These are phyloP conservation scores for Cremastinae sp. DNA, from an alignment of 2,888 invertebrate species.

Conservation along the genomic window DNA sequence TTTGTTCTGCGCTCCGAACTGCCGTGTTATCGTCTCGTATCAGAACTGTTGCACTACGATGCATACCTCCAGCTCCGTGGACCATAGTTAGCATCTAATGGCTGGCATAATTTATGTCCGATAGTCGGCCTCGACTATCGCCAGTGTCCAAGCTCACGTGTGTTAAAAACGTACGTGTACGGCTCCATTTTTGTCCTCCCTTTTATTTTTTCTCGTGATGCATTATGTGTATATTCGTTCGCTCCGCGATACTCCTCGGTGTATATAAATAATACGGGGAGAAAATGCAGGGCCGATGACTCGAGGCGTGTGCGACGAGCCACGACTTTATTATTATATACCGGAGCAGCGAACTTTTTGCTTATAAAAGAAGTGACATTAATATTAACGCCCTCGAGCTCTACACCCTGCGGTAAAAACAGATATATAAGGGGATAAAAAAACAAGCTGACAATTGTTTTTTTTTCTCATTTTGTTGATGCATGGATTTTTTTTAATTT, in stretches of 20 bases:
- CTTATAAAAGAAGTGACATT: constrained; percentile 69
- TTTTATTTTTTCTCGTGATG: constrained; percentile 23
- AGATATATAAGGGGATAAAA: constrained; percentile 13
- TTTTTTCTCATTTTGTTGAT: not conserved
- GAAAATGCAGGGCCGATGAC: constrained; percentile 45
- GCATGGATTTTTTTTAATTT: not conserved
- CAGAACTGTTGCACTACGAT: constrained; percentile 68
- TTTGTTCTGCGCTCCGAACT: too few relatives aligned
- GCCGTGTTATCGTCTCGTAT: constrained; percentile 63
- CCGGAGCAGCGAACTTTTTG: constrained; percentile 60
- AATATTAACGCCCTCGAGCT: constrained; percentile 73
- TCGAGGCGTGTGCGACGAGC: constrained; percentile 63
- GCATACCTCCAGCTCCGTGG: constrained; percentile 67
- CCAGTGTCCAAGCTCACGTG: constrained; percentile 42
- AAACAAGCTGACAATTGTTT: constrained; percentile 44
- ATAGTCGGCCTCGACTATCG: constrained; percentile 69
- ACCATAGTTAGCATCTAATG: constrained; percentile 74
- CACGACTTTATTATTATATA: constrained; percentile 74
- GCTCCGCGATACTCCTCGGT: too few relatives aligned
- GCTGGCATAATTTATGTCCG: constrained; percentile 76
- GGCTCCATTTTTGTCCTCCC: not conserved
- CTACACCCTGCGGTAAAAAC: constrained; percentile 18
- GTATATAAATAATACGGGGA: not conserved
- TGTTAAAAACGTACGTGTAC: constrained; percentile 20
- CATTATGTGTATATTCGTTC: constrained; percentile 15